Conservation (phyloP, 1,140 invertebrate genomes). For the Cydia fagiglandana region DNA sequence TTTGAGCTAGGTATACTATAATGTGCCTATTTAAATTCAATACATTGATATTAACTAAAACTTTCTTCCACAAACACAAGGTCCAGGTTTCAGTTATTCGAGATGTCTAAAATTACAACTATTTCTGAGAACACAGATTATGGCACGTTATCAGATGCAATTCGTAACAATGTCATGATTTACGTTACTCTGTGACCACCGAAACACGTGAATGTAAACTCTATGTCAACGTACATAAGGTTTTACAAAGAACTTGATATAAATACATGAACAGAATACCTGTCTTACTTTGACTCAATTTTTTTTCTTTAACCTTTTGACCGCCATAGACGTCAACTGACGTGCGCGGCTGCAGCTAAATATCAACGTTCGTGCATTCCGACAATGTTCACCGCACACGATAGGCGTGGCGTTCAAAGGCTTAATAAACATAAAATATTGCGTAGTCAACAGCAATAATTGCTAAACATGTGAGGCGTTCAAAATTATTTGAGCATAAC, state of each 20-base stretch:
- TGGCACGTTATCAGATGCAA: constrained; percentile 34
- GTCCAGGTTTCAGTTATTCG: constrained; percentile 12
- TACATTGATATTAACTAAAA: neutral
- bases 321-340: no score
- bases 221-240: neutral
- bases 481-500: no score
- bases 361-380: no score
- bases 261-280: neutral
- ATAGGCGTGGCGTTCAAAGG: no score
- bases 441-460: no score
- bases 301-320: no score
- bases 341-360: no score
- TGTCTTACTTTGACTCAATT: constrained; percentile 11
- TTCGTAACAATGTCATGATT: constrained; percentile 31
- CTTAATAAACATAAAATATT: no score
- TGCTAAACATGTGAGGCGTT: no score
- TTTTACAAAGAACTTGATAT: neutral
- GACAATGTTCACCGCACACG: no score
- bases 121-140: constrained; percentile 32
- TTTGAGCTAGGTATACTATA: no score
- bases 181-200: constrained; percentile 18
- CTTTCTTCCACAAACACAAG: constrained; percentile 7
- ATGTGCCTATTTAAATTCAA: neutral
- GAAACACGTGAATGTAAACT: neutral
- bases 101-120: constrained; percentile 22